Evolutionary conservation across 2,113 vertebrate species (phyloP), one percentile per base, ranked within the genome.

Genomic region (Zingel zingel): DNA sequence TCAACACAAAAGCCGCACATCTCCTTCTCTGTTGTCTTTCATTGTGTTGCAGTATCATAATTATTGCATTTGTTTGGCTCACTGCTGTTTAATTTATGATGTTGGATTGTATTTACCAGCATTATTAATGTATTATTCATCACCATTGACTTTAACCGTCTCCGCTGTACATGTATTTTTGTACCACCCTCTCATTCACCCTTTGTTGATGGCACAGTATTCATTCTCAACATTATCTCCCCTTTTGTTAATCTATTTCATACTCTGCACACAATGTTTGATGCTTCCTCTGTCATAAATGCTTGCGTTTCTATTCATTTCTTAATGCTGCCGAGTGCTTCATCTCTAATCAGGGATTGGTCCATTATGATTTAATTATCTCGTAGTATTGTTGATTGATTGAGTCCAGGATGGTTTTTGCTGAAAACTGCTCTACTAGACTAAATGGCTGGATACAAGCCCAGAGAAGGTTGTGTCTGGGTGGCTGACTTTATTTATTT

Each of bases 61-160:
- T 90, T 88, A 92, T 82, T 91, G 71, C 74, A 88, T 90, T 89
- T 91, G 78, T 91, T 92, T 87, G 69, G 30, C 65, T 77, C 23
- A 30, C 72, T 83, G 83, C 73, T 91, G 79, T 92, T 91, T 90
- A 85, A 92, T 93, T 88, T 84, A 92, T 93, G 74, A 88, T 36
- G 61, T 51, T 18, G 45, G 58, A 75, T 83, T 90, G 65, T 88
- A 82, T 89, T 90, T 87, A 91, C 67, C 56, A 72, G 50, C 61
- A 25, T 91, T 92, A 89, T 88, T 90, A 84, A 92, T 91, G 73
- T 79, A 92, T 92, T 89, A 92, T 93, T 93, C 81, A 93, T 90
- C 58, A 23, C 65, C 45, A 65, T 82, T 86, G 89, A 89, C 84
- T 90, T 89, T 84, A 88, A 87, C 54, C 14, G 15, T 85, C 74